Conservation (phyloP, 2,113 vertebrate species). For the Rhinolophus sinicus region DNA sequence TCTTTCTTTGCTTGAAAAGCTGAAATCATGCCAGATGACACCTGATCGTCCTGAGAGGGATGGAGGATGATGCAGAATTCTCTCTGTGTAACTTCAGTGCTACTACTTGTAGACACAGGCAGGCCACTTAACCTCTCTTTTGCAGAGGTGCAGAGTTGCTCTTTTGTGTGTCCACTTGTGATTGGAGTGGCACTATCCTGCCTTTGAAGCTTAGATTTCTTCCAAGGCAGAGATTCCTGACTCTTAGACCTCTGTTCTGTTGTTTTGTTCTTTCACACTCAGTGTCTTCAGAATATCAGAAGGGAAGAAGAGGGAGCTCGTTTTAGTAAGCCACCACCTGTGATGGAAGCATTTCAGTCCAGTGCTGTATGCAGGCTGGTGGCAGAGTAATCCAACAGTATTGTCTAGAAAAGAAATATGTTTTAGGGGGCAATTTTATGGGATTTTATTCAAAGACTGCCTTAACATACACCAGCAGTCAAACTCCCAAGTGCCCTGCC, state of each 20-base stretch:
- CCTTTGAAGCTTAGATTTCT: neutral
- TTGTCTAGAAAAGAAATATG: neutral
- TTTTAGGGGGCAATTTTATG: slow-evolving; percentile 15
- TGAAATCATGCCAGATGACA: slow-evolving; percentile 43
- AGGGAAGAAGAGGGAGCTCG: neutral
- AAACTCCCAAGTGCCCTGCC: neutral
- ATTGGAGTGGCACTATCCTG: neutral
- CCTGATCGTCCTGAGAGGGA: neutral
- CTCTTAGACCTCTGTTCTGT: neutral
- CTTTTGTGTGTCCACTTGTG: neutral
- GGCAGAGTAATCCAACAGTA: neutral
- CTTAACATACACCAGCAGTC: neutral
- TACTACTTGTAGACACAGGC: neutral
- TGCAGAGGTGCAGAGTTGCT: neutral
- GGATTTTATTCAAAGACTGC: slow-evolving; percentile 31
- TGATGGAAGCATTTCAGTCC: slow-evolving; percentile 6
- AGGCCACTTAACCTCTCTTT: neutral
- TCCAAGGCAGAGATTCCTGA: neutral
- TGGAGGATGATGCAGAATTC: neutral
- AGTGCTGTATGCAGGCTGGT: neutral
- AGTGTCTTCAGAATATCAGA: neutral
- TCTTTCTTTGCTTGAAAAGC: slow-evolving; percentile 60
- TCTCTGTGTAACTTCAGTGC: neutral
- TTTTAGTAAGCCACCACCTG: slow-evolving; percentile 39
- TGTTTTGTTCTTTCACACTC: neutral